Base-by-base conservation (phyloP, 2,113 vertebrate species). In the Sinocyclocheilus anshuiensis region DNA sequence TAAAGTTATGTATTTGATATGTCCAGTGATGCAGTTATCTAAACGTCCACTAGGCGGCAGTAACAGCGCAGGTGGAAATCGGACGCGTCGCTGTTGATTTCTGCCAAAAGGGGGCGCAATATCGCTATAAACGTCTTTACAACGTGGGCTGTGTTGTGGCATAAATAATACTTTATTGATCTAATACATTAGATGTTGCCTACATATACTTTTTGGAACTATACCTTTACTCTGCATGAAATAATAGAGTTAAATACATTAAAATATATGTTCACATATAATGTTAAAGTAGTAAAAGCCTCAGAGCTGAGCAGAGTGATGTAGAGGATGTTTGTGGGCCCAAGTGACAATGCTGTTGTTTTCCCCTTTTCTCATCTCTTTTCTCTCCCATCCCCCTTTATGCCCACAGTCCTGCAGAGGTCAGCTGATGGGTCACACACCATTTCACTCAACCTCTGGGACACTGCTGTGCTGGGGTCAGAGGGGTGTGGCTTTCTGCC, bases 381-480 rank as follows among this genome's bases (percentile, higher is more conserved):
- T 10, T 15, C 20, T 24, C 16, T 55, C 15, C 22, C 10, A 48
- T 81, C 26, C 26, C 74, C 20, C 77, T 77, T 74, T 74, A 75
- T 72, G 67, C 50, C 72, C 72, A 59, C 57, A 22, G 20, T 59
- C 20, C 57, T 10, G 79, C 53, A 85, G 89, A 90, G 93, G 93
- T 94, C 91, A 93, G 91, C 72, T 90, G 85, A 94, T 87, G 92
- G 94, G 93, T 94, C 93, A 91, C 89, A 61, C 86, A 89, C 81
- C 50, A 92, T 92, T 92, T 92, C 90, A 89, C 89, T 89, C 71
- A 15, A 87, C 80, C 88, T 90, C 91, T 92, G 89, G 92, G 92
- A 92, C 92, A 86, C 85, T 22, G 67, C 77, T 33, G 1, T 11
- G 0, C 42, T 53, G 89, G 89, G 93, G 93, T 95, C 94, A 93